These are phyloP conservation scores for Axis porcinus DNA, from an alignment of 2,113 vertebrate species.

Conservation along the genomic window DNA sequence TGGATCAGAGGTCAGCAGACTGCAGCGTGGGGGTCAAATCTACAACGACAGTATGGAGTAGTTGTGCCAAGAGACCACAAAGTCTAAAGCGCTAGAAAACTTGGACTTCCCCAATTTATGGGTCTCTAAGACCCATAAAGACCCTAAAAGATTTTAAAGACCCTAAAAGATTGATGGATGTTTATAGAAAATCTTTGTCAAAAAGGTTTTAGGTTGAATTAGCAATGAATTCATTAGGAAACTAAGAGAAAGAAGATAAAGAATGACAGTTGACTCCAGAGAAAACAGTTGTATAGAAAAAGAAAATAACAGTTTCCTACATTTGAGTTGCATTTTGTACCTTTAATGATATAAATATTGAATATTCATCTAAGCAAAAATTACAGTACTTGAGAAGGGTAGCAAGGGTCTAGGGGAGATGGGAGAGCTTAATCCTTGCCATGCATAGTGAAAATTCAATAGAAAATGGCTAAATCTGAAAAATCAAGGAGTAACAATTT, in stretches of 20 bases:
- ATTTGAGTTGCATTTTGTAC: not conserved
- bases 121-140: too few relatives aligned
- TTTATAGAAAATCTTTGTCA: not conserved
- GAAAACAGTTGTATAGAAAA: not conserved
- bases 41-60: not conserved
- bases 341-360: not conserved
- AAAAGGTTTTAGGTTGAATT: not conserved
- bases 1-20: not conserved
- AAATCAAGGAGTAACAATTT: not conserved
- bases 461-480: not conserved
- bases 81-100: not conserved
- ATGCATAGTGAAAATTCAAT: not conserved
- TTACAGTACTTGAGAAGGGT: not conserved
- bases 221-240: not conserved
- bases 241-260: not conserved
- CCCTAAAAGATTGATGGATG: not conserved
- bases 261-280: not conserved
- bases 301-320: not conserved
- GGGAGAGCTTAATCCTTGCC: not conserved
- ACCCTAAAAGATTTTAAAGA: too few relatives aligned
- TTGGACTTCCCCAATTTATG: too few relatives aligned
- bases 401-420: not conserved
- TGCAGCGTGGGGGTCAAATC: not conserved
- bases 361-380: not conserved
- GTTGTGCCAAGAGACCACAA: not conserved